Percentiles rank a stretch among this genome's conserved stretches.
Conservation (phyloP, 2,113 vertebrate species). For the Corydoras maculifer region DNA sequence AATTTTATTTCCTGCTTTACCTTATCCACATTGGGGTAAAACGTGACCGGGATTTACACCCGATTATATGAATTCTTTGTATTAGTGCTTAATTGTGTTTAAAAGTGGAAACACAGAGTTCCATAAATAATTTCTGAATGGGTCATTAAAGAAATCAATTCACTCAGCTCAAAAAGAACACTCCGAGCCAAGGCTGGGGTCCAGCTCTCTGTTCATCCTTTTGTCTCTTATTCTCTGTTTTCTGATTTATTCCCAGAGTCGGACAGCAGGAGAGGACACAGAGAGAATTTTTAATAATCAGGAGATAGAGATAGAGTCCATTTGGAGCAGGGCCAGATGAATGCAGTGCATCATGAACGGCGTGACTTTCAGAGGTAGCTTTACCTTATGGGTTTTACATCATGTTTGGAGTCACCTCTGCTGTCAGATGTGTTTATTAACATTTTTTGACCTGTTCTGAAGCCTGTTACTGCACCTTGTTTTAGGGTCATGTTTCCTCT, state of each 20-base stretch:
- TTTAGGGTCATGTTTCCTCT: background rate
- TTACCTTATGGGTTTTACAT: constrained; percentile 27
- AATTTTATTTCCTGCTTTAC: too few relatives aligned
- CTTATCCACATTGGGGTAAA: too few relatives aligned
- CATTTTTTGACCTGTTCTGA: constrained; percentile 31
- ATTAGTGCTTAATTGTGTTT: background rate
- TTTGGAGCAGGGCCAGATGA: constrained; percentile 38
- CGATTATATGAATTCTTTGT: too few relatives aligned
- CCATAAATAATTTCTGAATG: background rate
- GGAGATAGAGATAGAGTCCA: constrained; percentile 31
- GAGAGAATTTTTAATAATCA: constrained; percentile 35
- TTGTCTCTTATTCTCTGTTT: constrained; percentile 36
- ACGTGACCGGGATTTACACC: too few relatives aligned
- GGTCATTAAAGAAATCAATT: constrained; percentile 19
- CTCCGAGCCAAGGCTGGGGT: background rate
- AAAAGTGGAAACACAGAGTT: background rate
- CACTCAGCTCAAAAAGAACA: constrained; percentile 16
- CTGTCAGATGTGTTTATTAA: constrained; percentile 38
- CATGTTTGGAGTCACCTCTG: constrained; percentile 34
- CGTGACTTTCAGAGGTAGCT: constrained; percentile 38
- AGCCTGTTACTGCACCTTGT: background rate
- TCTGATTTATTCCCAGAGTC: constrained; percentile 35
- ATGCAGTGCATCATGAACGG: constrained; percentile 30
- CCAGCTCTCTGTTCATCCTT: constrained; percentile 12
- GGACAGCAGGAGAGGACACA: constrained; percentile 33